Evolutionary conservation across 2,797 vertebrate genomes (phyloP).

Genomic region (Podarcis lilfordi): DNA sequence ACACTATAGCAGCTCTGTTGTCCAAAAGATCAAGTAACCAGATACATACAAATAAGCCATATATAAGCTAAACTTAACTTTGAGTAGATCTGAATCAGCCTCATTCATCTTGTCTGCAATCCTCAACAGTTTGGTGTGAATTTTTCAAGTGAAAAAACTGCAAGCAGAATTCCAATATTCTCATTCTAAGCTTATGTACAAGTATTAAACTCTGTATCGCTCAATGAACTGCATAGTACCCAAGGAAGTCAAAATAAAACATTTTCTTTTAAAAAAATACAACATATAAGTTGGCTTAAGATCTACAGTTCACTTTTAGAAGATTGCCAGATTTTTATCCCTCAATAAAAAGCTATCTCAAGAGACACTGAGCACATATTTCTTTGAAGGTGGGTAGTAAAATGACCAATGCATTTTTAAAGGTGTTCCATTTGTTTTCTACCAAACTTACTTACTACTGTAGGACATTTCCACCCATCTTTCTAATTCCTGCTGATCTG

Average conservation of each 20-base stretch:
- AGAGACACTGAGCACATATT: background rate
- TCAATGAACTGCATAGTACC: conserved; percentile 65
- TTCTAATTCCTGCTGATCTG: conserved; percentile 58
- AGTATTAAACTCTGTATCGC: conserved; percentile 64
- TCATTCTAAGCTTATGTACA: conserved; percentile 50
- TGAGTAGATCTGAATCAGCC: background rate
- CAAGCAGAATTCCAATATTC: conserved; percentile 54
- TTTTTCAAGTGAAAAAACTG: conserved; percentile 39
- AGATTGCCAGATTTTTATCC: conserved; percentile 45
- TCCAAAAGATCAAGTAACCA: conserved; percentile 9
- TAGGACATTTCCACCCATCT: conserved; percentile 46
- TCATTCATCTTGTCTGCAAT: background rate
- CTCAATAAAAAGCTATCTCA: background rate
- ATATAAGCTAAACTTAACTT: conserved; percentile 15
- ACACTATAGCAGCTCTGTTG: background rate
- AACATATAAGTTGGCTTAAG: background rate
- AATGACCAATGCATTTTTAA: background rate
- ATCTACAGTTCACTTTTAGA: background rate
- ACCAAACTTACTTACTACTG: background rate
- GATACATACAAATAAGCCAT: background rate
- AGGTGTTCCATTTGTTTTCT: background rate
- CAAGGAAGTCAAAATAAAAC: conserved; percentile 56
- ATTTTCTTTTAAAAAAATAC: conserved; percentile 54
- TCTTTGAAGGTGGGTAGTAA: background rate
- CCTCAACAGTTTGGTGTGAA: conserved; percentile 31